Conservation (phyloP, 2,888 invertebrate species). For the Ypsolopha sequella region DNA sequence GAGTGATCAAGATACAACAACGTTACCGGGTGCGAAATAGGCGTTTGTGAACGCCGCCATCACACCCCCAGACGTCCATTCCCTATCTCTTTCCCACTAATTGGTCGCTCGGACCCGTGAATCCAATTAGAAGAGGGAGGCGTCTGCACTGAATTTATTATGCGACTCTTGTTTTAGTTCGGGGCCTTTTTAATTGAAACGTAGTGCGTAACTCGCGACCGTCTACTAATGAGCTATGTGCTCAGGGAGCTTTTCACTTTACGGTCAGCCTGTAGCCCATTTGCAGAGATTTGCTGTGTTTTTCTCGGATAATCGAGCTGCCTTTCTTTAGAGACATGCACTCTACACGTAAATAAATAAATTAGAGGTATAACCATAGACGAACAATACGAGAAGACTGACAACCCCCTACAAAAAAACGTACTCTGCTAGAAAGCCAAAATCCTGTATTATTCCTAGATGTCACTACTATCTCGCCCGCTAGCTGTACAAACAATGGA, state of each 20-base stretch:
- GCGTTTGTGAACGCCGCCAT: background rate
- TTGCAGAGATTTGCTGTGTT: background rate
- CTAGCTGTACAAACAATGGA: too few relatives aligned
- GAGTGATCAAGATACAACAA: background rate
- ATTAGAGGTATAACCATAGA: too few relatives aligned
- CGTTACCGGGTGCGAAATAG: conserved; percentile 14
- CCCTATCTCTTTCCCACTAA: conserved; percentile 42
- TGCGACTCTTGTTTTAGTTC: conserved; percentile 48
- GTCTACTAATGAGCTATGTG: conserved; percentile 29
- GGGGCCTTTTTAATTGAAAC: conserved; percentile 56
- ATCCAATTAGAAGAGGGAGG: conserved; percentile 52
- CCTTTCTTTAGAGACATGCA: too few relatives aligned
- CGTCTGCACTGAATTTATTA: conserved; percentile 52
- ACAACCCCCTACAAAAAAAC: too few relatives aligned
- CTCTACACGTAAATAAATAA: too few relatives aligned
- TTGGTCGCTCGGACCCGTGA: conserved; percentile 47
- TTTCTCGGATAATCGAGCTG: background rate
- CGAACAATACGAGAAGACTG: too few relatives aligned
- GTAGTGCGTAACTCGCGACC: conserved; percentile 42
- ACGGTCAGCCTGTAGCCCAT: background rate
- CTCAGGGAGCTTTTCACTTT: conserved; percentile 22
- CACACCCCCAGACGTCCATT: conserved; percentile 1
- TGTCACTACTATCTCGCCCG: too few relatives aligned
- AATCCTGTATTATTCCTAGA: too few relatives aligned
- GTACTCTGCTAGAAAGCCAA: too few relatives aligned